A percentile compares a stretch with the other conserved stretches of the same genome.
phyloP scores from a whole-genome alignment of 2,113 vertebrate species.

The Silurus asotus region DNA sequence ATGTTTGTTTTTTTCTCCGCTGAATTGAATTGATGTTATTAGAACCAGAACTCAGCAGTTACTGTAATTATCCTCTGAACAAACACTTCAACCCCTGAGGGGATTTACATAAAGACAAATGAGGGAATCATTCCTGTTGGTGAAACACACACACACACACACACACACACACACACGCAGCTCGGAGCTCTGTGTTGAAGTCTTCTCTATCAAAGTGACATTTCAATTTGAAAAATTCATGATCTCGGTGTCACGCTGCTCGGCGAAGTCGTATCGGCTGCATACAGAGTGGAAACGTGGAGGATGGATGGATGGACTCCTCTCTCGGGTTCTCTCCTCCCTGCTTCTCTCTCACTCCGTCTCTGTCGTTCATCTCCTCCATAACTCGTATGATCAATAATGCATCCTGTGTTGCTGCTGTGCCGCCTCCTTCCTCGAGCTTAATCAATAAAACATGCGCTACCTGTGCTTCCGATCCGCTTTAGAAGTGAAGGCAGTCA shows the following conservation, averaged over 20 bases:
- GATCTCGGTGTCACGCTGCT: conserved; percentile 21
- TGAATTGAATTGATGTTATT: not conserved
- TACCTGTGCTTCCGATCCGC: conserved; percentile 38
- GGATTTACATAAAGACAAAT: conserved; percentile 3
- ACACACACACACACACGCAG: not conserved
- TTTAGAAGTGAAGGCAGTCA: not conserved
- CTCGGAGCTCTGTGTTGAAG: conserved; percentile 7
- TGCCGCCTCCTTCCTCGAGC: conserved; percentile 60
- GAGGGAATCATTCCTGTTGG: not conserved
- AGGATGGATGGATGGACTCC: conserved; percentile 7
- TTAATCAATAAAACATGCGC: conserved; percentile 74
- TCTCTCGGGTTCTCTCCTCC: conserved; percentile 13
- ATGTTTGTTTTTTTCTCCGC: not conserved
- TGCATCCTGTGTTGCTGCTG: conserved; percentile 63
- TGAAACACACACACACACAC: not conserved
- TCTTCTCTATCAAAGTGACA: conserved; percentile 49
- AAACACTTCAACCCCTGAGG: conserved; percentile 19
- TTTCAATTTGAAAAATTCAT: conserved; percentile 54
- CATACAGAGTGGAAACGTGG: conserved; percentile 34
- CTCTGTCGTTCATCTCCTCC: conserved; percentile 41
- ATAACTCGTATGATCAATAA: conserved; percentile 59
- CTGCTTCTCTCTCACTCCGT: conserved; percentile 31
- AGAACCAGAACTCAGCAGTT: not conserved
- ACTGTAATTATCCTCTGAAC: conserved; percentile 33
- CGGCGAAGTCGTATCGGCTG: not conserved